Percentiles rank a stretch among this genome's conserved stretches.
Conservation (phyloP, 2,113 vertebrate species). For the Prolemur simus region DNA sequence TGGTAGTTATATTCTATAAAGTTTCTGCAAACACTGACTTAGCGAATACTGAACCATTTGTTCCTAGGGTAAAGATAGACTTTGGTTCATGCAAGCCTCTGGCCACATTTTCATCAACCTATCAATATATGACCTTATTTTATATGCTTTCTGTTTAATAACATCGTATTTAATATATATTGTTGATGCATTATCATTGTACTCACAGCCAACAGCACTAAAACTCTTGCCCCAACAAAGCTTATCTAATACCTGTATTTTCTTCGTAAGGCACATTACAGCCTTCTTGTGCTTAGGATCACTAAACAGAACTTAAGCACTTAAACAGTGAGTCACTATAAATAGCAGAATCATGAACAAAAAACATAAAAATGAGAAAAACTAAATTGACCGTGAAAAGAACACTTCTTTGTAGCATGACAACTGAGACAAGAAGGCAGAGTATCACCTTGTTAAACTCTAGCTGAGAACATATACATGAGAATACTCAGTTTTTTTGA, state of each 20-base stretch:
- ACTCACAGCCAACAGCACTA: background rate
- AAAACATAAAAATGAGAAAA: background rate
- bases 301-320: background rate
- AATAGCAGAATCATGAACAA: background rate
- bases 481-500: too few species aligned
- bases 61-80: background rate
- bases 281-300: background rate
- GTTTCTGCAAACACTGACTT: background rate
- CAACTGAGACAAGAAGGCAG: background rate
- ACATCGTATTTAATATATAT: background rate
- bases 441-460: background rate
- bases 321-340: background rate
- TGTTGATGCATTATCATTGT: background rate
- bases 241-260: background rate
- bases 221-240: background rate
- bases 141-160: background rate
- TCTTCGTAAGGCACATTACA: fast-evolving
- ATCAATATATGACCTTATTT: background rate
- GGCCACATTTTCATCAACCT: background rate
- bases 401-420: background rate
- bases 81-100: background rate
- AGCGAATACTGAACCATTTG: background rate
- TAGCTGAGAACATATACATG: background rate
- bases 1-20: background rate
- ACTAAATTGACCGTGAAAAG: background rate